A percentile compares a stretch with the other conserved stretches of the same genome.
These are phyloP conservation scores for Disparrhopalites patrizii DNA, from an alignment of 2,888 invertebrate species.

Conservation along the genomic window DNA sequence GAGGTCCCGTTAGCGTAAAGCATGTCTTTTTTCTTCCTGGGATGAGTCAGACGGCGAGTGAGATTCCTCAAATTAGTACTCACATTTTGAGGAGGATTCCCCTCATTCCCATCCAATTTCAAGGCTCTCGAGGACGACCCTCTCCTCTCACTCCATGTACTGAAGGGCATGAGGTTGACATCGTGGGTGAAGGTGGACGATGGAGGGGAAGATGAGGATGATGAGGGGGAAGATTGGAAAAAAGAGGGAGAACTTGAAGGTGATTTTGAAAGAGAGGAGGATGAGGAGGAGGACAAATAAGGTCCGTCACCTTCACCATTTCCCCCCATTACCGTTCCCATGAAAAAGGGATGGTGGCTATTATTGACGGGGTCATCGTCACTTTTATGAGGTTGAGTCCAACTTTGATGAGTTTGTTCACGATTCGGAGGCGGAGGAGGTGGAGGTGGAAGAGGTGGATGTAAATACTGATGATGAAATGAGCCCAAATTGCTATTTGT, in stretches of 20 bases:
- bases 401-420: not conserved
- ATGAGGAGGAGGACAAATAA: too few species aligned
- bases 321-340: not conserved
- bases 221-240: not conserved
- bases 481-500: not conserved
- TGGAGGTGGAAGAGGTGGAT: slow-evolving; percentile 1
- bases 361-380: slow-evolving; percentile 18
- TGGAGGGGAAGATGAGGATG: not conserved
- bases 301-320: too few species aligned
- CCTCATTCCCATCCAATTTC: not conserved
- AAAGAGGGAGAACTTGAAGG: too few species aligned
- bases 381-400: not conserved
- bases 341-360: not conserved
- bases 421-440: not conserved
- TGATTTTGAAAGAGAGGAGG: too few species aligned
- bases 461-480: too few species aligned
- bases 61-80: not conserved
- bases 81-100: too few species aligned
- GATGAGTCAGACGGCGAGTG: not conserved
- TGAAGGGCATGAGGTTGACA: slow-evolving; percentile 33
- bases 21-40: not conserved
- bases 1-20: slow-evolving; percentile 18
- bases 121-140: slow-evolving; percentile 40
- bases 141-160: slow-evolving; percentile 44
- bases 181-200: too few species aligned